phyloP scores from a whole-genome alignment of 1,140 invertebrate species.

The Drosophila dunni region DNA sequence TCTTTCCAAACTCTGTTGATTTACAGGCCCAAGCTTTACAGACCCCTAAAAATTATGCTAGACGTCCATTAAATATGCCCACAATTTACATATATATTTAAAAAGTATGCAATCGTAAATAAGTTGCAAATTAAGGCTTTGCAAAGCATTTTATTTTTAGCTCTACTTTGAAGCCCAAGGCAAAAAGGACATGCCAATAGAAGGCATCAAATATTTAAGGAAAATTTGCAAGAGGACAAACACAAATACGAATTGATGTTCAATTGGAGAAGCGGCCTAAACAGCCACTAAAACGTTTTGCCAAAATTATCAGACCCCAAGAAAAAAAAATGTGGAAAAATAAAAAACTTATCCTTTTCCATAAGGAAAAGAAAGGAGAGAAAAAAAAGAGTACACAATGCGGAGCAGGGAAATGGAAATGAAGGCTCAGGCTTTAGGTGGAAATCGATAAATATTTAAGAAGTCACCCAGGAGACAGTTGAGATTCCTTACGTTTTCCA shows the following conservation, averaged over 20 bases:
- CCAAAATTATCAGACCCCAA: conserved; percentile 63
- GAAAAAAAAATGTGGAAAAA: conserved; percentile 32
- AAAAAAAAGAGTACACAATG: conserved; percentile 18
- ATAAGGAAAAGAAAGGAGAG: conserved; percentile 23
- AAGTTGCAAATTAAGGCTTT: conserved; percentile 23
- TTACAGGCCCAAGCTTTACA: too few species aligned
- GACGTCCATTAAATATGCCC: conserved; percentile 5
- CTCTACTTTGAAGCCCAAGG: background rate
- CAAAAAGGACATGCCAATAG: conserved; percentile 7
- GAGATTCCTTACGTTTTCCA: conserved; percentile 10
- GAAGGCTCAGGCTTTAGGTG: background rate
- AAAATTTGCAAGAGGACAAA: conserved; percentile 58
- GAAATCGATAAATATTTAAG: conserved; percentile 81
- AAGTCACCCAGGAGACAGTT: conserved; percentile 44
- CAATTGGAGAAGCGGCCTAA: conserved; percentile 52
- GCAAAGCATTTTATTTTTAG: conserved; percentile 11
- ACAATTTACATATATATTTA: conserved; percentile 13
- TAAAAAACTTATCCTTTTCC: conserved; percentile 66
- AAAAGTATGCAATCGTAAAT: conserved; percentile 3
- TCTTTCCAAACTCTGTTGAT: too few species aligned
- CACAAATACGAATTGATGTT: conserved; percentile 19
- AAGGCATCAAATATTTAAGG: conserved; percentile 71
- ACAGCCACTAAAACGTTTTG: conserved; percentile 73
- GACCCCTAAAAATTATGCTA: too few species aligned
- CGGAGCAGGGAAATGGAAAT: background rate